These are phyloP conservation scores for Borostomias antarcticus DNA, from an alignment of 2,797 vertebrate genomes.

Conservation along the genomic window DNA sequence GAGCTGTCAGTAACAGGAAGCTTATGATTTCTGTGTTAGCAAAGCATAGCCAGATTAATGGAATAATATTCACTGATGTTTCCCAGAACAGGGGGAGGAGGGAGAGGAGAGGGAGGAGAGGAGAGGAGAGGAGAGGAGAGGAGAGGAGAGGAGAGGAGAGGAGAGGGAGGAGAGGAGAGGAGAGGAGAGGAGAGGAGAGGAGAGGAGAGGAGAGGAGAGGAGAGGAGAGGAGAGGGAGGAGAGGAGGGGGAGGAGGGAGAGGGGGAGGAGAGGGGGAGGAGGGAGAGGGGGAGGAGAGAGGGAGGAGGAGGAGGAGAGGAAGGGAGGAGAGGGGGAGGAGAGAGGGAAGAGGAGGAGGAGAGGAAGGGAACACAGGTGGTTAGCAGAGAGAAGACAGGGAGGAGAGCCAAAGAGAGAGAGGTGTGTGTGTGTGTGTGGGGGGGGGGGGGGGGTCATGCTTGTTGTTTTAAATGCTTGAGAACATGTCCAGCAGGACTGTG, in stretches of 20 bases:
- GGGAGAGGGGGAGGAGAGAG: background rate
- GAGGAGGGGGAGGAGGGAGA: background rate
- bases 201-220: background rate
- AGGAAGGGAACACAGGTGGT: background rate
- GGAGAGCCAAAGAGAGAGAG: background rate
- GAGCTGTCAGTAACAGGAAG: constrained; percentile 17
- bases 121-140: no score
- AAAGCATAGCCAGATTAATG: constrained; percentile 3
- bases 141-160: background rate
- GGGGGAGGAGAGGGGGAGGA: background rate
- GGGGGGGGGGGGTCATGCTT: background rate
- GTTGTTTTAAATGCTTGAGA: constrained; percentile 8
- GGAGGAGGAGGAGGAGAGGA: background rate
- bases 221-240: background rate
- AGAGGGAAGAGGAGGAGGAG: background rate
- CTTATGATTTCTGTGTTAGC: constrained; percentile 10
- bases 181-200: background rate
- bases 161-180: background rate
- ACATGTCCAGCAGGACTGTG: background rate
- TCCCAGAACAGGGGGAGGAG: background rate
- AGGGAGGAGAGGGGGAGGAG: background rate
- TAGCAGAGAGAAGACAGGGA: background rate
- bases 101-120: no score
- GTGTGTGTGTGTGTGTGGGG: no score
- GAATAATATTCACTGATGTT: background rate